phyloP scores from a whole-genome alignment of 1,140 invertebrate species.

The Eciton burchellii region DNA sequence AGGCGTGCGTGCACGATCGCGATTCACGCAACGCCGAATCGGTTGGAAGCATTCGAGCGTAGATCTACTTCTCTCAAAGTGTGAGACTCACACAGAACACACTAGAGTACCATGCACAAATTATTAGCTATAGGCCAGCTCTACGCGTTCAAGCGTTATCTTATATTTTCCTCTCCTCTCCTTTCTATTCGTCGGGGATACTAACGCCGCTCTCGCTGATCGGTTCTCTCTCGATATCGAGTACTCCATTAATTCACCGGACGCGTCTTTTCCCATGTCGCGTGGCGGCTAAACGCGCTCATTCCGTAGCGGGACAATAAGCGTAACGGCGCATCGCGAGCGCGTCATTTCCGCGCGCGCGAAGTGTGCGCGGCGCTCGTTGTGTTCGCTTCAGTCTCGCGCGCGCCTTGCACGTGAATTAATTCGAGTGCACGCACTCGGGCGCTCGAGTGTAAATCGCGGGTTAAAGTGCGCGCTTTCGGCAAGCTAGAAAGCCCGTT shows the following conservation, averaged over 20 bases:
- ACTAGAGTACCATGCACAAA: slow-evolving; percentile 52
- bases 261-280: not conserved
- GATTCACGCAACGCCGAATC: not conserved
- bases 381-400: slow-evolving; percentile 35
- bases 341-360: slow-evolving; percentile 36
- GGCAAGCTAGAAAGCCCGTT: slow-evolving; percentile 49
- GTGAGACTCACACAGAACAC: slow-evolving; percentile 17
- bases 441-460: slow-evolving; percentile 41
- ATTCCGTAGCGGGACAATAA: slow-evolving; percentile 35
- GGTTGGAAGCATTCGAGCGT: not conserved
- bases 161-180: too few relatives aligned
- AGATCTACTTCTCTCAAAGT: slow-evolving; percentile 53
- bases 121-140: slow-evolving; percentile 2
- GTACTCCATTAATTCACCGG: not conserved
- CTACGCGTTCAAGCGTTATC: slow-evolving; percentile 25
- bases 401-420: slow-evolving; percentile 6
- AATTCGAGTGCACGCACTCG: slow-evolving; percentile 48
- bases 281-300: not conserved
- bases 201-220: not conserved
- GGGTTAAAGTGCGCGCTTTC: slow-evolving; percentile 59
- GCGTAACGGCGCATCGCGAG: slow-evolving; percentile 34
- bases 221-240: not conserved
- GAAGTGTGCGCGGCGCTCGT: slow-evolving; percentile 18
- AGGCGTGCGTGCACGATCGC: not conserved
- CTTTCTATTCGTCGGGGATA: not conserved